Evolutionary conservation across 1,140 invertebrate species (phyloP).

Genomic region (Neomicropteryx cornuta): DNA sequence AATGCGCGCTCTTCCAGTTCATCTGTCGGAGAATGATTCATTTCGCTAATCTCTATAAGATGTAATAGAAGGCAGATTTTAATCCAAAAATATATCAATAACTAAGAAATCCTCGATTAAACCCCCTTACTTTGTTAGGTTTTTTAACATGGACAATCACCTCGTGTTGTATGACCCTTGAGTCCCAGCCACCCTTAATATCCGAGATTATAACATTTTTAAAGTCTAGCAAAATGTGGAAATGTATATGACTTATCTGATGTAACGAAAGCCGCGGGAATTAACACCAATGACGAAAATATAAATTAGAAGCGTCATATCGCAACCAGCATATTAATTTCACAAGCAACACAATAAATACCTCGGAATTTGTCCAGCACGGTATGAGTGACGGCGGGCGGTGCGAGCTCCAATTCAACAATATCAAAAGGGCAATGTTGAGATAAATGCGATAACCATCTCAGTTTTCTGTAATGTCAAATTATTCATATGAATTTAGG

Average conservation of each 20-base stretch:
- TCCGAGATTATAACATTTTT: background rate
- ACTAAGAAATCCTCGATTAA: background rate
- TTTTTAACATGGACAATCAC: background rate
- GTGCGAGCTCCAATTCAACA: slow-evolving; percentile 71
- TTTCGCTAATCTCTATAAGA: slow-evolving; percentile 2
- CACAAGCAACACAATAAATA: slow-evolving; percentile 21
- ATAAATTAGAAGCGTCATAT: slow-evolving; percentile 1
- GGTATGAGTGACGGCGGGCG: slow-evolving; percentile 56
- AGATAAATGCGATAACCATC: slow-evolving; percentile 82
- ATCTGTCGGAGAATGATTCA: slow-evolving; percentile 19
- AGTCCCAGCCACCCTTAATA: background rate
- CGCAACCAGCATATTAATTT: slow-evolving; percentile 10
- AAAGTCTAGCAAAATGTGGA: slow-evolving; percentile 11
- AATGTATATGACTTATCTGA: slow-evolving; percentile 18
- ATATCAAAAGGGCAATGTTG: slow-evolving; percentile 83
- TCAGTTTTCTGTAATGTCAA: slow-evolving; percentile 57
- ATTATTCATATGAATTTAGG: too few relatives aligned
- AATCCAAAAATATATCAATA: too few relatives aligned
- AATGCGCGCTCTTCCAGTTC: slow-evolving; percentile 27
- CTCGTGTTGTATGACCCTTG: background rate
- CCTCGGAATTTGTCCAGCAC: slow-evolving; percentile 56
- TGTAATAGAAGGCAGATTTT: background rate
- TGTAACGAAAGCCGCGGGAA: slow-evolving; percentile 12
- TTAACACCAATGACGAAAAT: slow-evolving; percentile 10
- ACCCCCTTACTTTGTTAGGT: background rate